Conservation (phyloP, 2,888 invertebrate species). For the Megamerina dolium region DNA sequence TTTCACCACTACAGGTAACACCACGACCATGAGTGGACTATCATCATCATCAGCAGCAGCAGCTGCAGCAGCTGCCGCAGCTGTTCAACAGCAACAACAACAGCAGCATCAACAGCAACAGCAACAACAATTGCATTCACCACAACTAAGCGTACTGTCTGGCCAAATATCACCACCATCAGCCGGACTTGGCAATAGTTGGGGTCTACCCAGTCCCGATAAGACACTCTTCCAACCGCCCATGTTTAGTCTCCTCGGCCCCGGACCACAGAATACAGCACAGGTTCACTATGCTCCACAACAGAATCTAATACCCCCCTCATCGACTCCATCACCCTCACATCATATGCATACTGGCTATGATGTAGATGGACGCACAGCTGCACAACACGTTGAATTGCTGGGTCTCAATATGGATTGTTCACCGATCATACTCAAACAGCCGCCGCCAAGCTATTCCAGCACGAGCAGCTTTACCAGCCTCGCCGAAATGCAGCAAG, state of each 20-base stretch:
- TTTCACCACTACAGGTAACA: slow-evolving; percentile 63
- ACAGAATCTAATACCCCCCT: slow-evolving; percentile 26
- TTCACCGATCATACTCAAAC: slow-evolving; percentile 55
- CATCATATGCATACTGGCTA: slow-evolving; percentile 27
- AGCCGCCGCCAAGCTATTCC: slow-evolving; percentile 60
- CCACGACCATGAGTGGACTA: slow-evolving; percentile 47
- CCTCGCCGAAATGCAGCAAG: slow-evolving; percentile 52
- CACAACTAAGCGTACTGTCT: slow-evolving; percentile 44
- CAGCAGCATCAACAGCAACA: slow-evolving; percentile 34
- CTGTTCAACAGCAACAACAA: slow-evolving; percentile 18
- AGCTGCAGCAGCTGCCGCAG: slow-evolving; percentile 27
- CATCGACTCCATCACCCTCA: slow-evolving; percentile 47
- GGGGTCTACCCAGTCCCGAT: slow-evolving; percentile 66
- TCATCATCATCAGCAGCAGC: slow-evolving; percentile 28
- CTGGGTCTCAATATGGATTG: slow-evolving; percentile 59
- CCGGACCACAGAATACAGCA: slow-evolving; percentile 52
- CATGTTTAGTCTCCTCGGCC: slow-evolving; percentile 60
- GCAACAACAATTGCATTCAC: slow-evolving; percentile 42
- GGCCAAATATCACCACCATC: slow-evolving; percentile 55
- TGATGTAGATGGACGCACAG: slow-evolving; percentile 43
- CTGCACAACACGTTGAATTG: slow-evolving; percentile 52
- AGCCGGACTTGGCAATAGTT: slow-evolving; percentile 59
- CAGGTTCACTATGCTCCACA: slow-evolving; percentile 54
- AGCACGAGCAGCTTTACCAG: slow-evolving; percentile 53
- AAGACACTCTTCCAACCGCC: slow-evolving; percentile 61